phyloP scores from a whole-genome alignment of 2,888 invertebrate genomes.

The Creontiades dilutus region DNA sequence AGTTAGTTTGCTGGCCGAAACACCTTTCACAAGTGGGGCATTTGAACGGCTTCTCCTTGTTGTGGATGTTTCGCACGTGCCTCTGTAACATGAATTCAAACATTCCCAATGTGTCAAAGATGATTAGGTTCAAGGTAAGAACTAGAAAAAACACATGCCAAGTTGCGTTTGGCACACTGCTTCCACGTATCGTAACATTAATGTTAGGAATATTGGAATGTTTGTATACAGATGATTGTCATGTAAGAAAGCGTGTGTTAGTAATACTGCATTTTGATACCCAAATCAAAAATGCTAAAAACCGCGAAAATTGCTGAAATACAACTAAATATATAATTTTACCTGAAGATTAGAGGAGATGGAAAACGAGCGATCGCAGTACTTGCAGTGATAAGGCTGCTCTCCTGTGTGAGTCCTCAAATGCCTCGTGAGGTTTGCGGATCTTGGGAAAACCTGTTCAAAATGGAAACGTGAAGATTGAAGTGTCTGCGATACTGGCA shows the following conservation, averaged over 20 bases:
- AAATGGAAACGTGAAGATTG: neutral
- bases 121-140: neutral
- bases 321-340: neutral
- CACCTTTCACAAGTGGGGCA: constrained; percentile 96
- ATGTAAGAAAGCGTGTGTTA: too few species aligned
- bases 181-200: too few species aligned
- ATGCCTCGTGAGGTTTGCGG: constrained; percentile 97
- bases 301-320: too few species aligned
- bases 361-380: constrained; percentile 98
- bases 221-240: too few species aligned
- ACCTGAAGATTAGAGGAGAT: constrained; percentile 94
- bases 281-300: too few species aligned
- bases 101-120: neutral
- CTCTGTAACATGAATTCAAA: constrained; percentile 89
- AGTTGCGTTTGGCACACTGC: too few species aligned
- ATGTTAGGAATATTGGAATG: too few species aligned
- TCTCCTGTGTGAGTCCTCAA: constrained; percentile 99
- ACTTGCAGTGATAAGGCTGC: constrained; percentile 98
- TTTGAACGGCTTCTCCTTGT: constrained; percentile 97
- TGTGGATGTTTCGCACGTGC: constrained; percentile 98
- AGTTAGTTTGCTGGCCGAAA: constrained; percentile 99
- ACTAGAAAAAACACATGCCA: neutral
- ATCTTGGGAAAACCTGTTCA: constrained; percentile 85
- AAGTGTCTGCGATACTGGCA: too few species aligned
- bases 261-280: too few species aligned